Evolutionary conservation across 2,888 invertebrate species (phyloP).

Genomic region (Ceraclea dissimilis): DNA sequence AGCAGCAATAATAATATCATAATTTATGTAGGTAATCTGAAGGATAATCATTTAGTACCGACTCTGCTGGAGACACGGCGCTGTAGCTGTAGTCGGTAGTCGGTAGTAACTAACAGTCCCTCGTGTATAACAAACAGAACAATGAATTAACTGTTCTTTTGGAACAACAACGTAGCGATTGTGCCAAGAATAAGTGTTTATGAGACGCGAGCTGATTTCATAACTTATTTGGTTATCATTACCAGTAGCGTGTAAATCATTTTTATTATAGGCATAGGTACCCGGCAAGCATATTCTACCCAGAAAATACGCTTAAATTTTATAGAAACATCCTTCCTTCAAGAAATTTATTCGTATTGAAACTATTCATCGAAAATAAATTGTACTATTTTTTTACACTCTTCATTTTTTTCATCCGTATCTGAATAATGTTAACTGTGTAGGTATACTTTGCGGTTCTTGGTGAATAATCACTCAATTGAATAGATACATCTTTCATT

Average conservation of each 20-base stretch:
- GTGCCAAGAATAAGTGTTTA: slow-evolving; percentile 2
- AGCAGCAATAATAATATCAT: not conserved
- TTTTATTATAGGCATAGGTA: slow-evolving; percentile 16
- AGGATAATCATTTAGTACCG: not conserved
- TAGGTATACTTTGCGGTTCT: too few relatives aligned
- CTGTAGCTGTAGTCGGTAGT: not conserved
- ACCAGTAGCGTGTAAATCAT: slow-evolving; percentile 23
- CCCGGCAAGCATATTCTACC: not conserved
- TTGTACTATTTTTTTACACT: too few relatives aligned
- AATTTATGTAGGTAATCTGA: not conserved
- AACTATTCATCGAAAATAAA: too few relatives aligned
- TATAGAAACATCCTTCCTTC: too few relatives aligned
- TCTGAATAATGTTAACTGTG: too few relatives aligned
- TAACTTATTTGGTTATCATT: slow-evolving; percentile 24
- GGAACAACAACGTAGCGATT: not conserved
- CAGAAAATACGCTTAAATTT: slow-evolving; percentile 5
- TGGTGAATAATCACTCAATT: too few relatives aligned
- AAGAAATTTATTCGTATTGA: too few relatives aligned
- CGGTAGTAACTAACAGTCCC: not conserved
- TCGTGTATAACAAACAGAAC: not conserved
- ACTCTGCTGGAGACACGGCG: not conserved
- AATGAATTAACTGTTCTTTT: not conserved
- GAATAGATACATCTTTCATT: too few relatives aligned
- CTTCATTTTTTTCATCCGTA: too few relatives aligned
- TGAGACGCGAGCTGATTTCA: slow-evolving; percentile 4